Conservation (phyloP, 2,113 vertebrate species). For the Equus quagga region DNA sequence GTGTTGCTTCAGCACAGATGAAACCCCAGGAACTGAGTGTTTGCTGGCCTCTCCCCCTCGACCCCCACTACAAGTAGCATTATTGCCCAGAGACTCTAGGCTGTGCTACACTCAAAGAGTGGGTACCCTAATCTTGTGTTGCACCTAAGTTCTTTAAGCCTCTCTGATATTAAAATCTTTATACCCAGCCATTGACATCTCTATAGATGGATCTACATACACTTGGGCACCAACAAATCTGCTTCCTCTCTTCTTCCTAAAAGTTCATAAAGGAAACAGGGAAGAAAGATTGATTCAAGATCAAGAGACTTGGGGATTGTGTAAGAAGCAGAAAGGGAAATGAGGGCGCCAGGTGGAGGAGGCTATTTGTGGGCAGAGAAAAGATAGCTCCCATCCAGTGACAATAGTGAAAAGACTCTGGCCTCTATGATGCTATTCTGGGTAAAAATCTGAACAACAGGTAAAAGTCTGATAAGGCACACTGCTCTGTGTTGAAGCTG, state of each 20-base stretch:
- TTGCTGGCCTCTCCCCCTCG: neutral
- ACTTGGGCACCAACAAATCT: neutral
- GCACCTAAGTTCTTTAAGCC: neutral
- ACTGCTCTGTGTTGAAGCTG: conserved; percentile 23
- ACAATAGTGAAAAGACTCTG: neutral
- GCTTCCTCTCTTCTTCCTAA: neutral
- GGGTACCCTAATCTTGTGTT: fast-evolving
- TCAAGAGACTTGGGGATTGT: neutral
- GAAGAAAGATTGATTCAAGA: neutral
- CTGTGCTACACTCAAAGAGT: no score
- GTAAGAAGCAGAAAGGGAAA: neutral
- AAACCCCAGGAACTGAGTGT: neutral
- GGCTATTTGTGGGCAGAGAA: neutral
- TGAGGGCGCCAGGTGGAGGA: neutral
- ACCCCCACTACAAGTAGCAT: fast-evolving
- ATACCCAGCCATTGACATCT: fast-evolving
- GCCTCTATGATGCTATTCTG: neutral
- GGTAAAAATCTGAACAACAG: neutral
- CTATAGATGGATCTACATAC: neutral
- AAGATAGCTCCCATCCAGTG: neutral
- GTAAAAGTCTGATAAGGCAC: neutral
- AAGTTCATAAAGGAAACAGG: neutral
- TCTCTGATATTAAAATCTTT: neutral
- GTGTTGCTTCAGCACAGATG: neutral
- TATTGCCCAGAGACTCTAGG: neutral